A percentile compares a stretch with the other conserved stretches of the same genome.
Conservation (phyloP, 2,888 invertebrate genomes). For the Stratiomys singularior region DNA sequence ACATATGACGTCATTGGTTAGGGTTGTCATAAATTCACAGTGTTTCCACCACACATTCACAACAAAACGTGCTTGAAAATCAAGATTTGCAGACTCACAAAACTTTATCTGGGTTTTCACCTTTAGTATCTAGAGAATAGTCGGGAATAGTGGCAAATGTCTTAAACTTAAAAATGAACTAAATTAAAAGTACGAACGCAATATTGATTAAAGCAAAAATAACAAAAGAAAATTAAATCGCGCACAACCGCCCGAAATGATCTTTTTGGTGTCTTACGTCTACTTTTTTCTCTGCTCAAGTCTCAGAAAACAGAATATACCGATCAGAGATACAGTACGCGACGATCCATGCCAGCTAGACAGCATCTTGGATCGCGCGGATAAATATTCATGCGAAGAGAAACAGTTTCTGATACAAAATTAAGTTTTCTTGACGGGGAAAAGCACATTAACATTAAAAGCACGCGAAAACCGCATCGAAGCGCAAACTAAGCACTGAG, state of each 20-base stretch:
- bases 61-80: no score
- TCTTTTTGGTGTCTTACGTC: slow-evolving; percentile 56
- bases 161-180: background rate
- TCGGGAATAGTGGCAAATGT: background rate
- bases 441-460: slow-evolving; percentile 27
- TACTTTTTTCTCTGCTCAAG: slow-evolving; percentile 26
- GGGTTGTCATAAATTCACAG: background rate
- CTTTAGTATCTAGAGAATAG: no score
- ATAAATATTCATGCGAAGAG: slow-evolving; percentile 15
- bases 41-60: background rate
- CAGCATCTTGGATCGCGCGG: slow-evolving; percentile 19
- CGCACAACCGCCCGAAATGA: slow-evolving; percentile 64
- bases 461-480: slow-evolving; percentile 27
- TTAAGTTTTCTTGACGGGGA: slow-evolving; percentile 12
- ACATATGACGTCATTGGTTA: background rate
- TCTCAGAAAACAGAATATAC: slow-evolving; percentile 22
- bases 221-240: slow-evolving; percentile 52
- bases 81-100: background rate
- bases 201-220: no score
- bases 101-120: background rate
- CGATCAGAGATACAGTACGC: slow-evolving; percentile 31
- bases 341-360: slow-evolving; percentile 15
- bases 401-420: slow-evolving; percentile 13
- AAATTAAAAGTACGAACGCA: background rate
- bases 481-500: background rate